Evolutionary conservation across 2,797 vertebrate species (phyloP).

Genomic region (Selene dorsalis): DNA sequence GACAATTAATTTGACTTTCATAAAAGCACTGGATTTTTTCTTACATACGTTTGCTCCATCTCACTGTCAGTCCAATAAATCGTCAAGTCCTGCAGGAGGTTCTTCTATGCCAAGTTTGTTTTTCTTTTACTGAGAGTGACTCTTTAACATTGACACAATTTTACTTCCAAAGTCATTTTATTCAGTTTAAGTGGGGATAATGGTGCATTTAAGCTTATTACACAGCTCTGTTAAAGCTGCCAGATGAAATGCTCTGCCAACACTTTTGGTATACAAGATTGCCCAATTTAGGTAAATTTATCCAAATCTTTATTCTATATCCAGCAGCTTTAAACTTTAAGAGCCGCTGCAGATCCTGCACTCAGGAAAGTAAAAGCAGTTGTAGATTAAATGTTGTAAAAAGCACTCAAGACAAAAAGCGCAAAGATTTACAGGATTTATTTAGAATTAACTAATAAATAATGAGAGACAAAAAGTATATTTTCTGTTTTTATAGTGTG

Average conservation of each 20-base stretch:
- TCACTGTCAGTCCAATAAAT: constrained; percentile 8
- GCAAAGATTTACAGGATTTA: background rate
- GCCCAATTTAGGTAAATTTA: background rate
- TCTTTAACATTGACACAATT: constrained; percentile 15
- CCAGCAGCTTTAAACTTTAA: background rate
- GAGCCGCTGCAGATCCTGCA: background rate
- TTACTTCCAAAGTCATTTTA: background rate
- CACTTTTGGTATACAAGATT: background rate
- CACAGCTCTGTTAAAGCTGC: constrained; percentile 1
- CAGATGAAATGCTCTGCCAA: background rate
- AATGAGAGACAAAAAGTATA: background rate
- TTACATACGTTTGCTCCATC: constrained; percentile 2
- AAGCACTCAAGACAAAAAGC: background rate
- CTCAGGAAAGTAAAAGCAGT: background rate
- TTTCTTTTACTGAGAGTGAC: background rate
- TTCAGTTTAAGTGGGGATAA: constrained; percentile 19
- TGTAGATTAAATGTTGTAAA: background rate
- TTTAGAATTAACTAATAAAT: background rate
- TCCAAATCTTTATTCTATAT: background rate
- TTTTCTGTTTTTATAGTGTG: background rate
- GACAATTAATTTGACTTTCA: background rate
- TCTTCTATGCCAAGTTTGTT: constrained; percentile 11
- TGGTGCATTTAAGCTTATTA: constrained; percentile 6
- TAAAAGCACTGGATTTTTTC: background rate
- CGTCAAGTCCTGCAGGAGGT: constrained; percentile 30